Evolutionary conservation across 2,797 vertebrate species (phyloP), one percentile per base, ranked within the genome.

Genomic region (Trematomus bernacchii): DNA sequence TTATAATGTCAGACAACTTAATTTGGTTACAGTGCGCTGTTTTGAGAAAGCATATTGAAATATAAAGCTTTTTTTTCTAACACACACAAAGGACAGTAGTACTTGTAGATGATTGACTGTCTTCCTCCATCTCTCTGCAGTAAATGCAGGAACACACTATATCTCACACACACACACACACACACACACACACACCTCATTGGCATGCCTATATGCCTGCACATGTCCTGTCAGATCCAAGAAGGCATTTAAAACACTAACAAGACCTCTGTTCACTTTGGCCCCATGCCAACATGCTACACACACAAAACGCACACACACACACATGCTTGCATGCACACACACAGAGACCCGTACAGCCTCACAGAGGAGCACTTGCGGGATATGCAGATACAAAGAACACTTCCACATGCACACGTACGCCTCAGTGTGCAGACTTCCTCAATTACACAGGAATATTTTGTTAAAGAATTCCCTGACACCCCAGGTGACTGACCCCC

Each of bases 371-470:
- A 71, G 66, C 65, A 66, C 76, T 85, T 71, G 53, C 81, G 76
- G 70, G 77, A 84, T 75, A 76, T 70, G 30, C 75, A 23, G 61
- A 82, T 66, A 59, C 73, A 80, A 80, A 54, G 52, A 80, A 71
- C 15, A 1, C 72, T 71, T 57, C 19, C 48, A 23, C 55, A 50
- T n/a, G 27, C 62, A 51, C 78, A 64, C 72, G 14, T 21, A 18
- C 13, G 10, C 46, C 74, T 76, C 48, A 44, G 51, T 83, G 71
- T 55, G 44, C 43, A 57, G 47, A 85, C 67, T 79, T 90, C 90
- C 92, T 87, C 89, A 87, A 86, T 93, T 93, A 92, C 92, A 92
- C 84, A 71, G 71, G 77, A 76, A 90, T 92, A 92, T 93, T 93
- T 91, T 79, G 78, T 87, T 89, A 91, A 86, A 92, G 87, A 93